These are phyloP conservation scores for Lathronympha strigana DNA, from an alignment of 2,888 invertebrate species.

Conservation along the genomic window DNA sequence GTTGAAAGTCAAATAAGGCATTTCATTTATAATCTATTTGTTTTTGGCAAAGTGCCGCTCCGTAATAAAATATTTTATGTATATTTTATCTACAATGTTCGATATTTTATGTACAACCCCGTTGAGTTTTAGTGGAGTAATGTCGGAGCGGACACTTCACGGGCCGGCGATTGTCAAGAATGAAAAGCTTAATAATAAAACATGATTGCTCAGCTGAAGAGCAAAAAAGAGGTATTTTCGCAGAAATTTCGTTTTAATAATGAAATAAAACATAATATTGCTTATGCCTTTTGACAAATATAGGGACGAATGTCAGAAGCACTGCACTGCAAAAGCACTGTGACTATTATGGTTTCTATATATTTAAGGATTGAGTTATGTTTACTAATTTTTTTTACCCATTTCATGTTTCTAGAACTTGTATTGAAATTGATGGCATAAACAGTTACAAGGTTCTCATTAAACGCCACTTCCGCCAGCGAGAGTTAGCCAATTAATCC, in stretches of 20 bases:
- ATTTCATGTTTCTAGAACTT: too few species aligned
- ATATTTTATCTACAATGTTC: conserved; percentile 5
- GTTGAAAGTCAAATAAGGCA: conserved; percentile 1
- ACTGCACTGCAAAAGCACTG: too few species aligned
- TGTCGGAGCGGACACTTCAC: conserved; percentile 2
- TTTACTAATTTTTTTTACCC: too few species aligned
- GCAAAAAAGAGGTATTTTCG: conserved; percentile 13
- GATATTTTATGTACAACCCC: conserved; percentile 11
- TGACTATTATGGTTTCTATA: too few species aligned
- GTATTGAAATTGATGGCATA: too few species aligned
- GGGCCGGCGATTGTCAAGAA: conserved; percentile 14
- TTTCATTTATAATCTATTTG: not conserved
- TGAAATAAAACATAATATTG: conserved; percentile 23
- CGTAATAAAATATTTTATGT: conserved; percentile 19
- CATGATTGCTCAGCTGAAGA: conserved; percentile 17
- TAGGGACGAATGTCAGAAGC: too few species aligned
- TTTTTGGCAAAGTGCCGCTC: not conserved
- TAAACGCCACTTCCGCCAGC: too few species aligned
- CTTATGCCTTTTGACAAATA: too few species aligned
- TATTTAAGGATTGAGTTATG: too few species aligned
- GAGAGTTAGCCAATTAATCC: too few species aligned
- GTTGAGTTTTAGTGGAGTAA: conserved; percentile 1
- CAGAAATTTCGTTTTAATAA: conserved; percentile 24
- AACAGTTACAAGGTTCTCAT: too few species aligned
- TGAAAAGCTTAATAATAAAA: conserved; percentile 22